Conservation (phyloP, 2,888 invertebrate species). For the Labia minor region DNA sequence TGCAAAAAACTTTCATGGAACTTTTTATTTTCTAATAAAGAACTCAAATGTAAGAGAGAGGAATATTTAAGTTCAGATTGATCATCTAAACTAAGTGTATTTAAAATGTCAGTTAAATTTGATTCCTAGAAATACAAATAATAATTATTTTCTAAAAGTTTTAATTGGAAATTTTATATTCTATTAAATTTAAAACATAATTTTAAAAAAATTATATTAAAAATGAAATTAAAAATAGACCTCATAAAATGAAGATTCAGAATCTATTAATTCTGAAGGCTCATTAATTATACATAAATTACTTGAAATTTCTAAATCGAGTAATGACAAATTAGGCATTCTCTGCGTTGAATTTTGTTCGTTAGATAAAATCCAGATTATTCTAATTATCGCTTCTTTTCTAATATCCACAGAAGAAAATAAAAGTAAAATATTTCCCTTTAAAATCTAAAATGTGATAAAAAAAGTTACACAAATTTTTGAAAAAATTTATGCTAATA, state of each 20-base stretch:
- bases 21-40: conserved; percentile 51
- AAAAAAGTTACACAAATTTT: no score
- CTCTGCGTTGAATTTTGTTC: conserved; percentile 38
- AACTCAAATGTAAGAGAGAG: conserved; percentile 54
- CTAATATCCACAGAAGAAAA: conserved; percentile 37
- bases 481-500: no score
- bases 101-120: conserved; percentile 8
- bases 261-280: conserved; percentile 33
- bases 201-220: no score
- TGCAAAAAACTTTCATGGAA: conserved; percentile 50
- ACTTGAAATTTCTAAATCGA: conserved; percentile 31
- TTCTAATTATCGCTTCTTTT: conserved; percentile 42
- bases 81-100: conserved; percentile 35
- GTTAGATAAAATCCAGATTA: conserved; percentile 42
- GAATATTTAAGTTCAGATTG: conserved; percentile 42
- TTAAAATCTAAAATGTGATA: conserved; percentile 38
- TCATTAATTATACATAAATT: conserved; percentile 22
- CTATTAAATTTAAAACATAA: no score
- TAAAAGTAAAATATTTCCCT: conserved; percentile 41
- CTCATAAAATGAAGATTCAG: conserved; percentile 37
- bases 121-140: not conserved
- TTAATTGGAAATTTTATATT: no score
- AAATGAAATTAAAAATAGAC: no score
- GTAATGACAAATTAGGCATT: conserved; percentile 40
- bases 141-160: no score